Evolutionary conservation across 2,888 invertebrate species (phyloP).

Genomic region (Ditula angustiorana): DNA sequence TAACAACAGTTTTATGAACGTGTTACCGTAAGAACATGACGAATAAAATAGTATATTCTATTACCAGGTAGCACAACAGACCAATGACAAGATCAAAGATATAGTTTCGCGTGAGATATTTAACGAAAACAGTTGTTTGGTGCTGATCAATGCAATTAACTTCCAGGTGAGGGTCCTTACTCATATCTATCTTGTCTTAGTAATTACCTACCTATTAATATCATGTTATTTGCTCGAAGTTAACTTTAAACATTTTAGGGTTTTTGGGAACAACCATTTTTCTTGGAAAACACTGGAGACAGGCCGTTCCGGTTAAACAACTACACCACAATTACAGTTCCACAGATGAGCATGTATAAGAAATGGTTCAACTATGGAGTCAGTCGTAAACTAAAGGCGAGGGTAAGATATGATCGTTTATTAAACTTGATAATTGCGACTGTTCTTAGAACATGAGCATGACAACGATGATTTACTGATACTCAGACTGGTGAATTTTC

Average conservation of each 20-base stretch:
- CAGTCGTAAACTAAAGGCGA: background rate
- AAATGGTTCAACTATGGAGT: background rate
- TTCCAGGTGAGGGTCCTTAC: background rate
- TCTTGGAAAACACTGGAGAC: background rate
- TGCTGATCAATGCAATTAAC: background rate
- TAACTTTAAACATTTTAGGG: background rate
- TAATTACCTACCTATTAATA: no score
- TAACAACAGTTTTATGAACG: no score
- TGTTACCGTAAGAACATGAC: no score
- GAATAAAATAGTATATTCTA: no score
- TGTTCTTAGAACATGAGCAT: background rate
- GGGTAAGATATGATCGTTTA: background rate
- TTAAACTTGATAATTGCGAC: background rate
- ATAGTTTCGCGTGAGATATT: background rate
- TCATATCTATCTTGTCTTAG: background rate
- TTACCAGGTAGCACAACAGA: conserved; percentile 1
- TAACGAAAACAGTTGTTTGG: background rate
- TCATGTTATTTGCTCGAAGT: background rate
- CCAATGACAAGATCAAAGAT: conserved; percentile 8
- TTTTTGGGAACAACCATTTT: background rate
- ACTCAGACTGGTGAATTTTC: no score
- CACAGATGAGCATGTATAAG: background rate
- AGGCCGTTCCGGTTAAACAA: background rate
- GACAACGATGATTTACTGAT: no score
- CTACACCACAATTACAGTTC: background rate